Evolutionary conservation across 2,113 vertebrate species (phyloP).

Genomic region (Peromyscus maniculatus): DNA sequence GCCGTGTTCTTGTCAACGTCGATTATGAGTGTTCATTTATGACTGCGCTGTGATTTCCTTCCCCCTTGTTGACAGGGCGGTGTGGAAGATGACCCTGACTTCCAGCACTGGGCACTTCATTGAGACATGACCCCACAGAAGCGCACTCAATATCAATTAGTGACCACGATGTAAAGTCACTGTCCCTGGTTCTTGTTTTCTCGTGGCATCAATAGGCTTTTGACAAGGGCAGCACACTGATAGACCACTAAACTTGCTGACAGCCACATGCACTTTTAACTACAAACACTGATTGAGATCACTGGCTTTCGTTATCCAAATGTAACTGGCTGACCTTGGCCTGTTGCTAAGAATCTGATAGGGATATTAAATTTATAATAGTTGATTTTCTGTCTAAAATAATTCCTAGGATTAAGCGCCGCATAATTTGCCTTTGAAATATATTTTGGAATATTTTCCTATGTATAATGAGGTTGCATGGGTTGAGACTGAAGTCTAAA

Average conservation of each 20-base stretch:
- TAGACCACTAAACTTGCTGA: constrained; percentile 43
- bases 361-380: not conserved
- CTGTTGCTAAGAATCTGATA: not conserved
- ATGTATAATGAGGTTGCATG: not conserved
- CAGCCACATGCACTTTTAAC: constrained; percentile 34
- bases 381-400: not conserved
- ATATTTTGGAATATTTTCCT: not conserved
- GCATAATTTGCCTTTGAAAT: not conserved
- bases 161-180: constrained; percentile 38
- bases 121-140: constrained; percentile 36
- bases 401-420: not conserved
- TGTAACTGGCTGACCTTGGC: constrained; percentile 25
- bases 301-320: constrained; percentile 53
- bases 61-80: not conserved
- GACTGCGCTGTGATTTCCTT: not conserved
- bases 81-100: not conserved
- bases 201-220: constrained; percentile 10
- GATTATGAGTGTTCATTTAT: not conserved
- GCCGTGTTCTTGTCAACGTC: not conserved
- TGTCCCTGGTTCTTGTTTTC: constrained; percentile 42
- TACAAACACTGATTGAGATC: not conserved
- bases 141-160: constrained; percentile 60
- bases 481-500: not conserved
- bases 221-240: constrained; percentile 20
- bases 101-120: not conserved